A percentile compares a stretch with the other conserved stretches of the same genome.
phyloP scores from a whole-genome alignment of 2,797 vertebrate species.

The Malacoraja senta region DNA sequence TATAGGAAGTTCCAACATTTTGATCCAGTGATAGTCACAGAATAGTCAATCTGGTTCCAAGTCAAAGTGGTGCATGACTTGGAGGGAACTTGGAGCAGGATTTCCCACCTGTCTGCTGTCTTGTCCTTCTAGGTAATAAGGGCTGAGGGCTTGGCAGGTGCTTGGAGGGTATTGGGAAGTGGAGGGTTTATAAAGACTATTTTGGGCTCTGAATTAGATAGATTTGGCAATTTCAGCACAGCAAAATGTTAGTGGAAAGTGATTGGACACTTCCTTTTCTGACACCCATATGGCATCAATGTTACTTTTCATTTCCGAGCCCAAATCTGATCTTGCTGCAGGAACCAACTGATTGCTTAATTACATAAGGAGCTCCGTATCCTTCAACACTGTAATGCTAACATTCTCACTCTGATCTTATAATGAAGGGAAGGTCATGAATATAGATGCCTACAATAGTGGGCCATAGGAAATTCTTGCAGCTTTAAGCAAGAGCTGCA shows the following conservation, averaged over 20 bases:
- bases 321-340: background rate
- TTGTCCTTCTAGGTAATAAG: background rate
- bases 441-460: background rate
- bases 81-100: background rate
- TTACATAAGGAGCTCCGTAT: background rate
- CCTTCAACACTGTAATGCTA: background rate
- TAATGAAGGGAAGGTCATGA: background rate
- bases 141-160: background rate
- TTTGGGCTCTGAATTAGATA: background rate
- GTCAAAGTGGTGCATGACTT: background rate
- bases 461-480: background rate
- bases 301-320: background rate
- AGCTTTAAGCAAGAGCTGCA: background rate
- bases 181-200: no score
- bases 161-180: background rate
- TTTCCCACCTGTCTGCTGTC: background rate
- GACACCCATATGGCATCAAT: background rate
- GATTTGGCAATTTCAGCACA: background rate
- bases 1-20: background rate
- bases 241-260: background rate
- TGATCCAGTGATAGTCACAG: background rate
- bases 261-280: background rate
- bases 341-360: background rate
- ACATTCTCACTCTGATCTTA: background rate
- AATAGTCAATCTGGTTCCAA: background rate